phyloP scores from a whole-genome alignment of 2,113 vertebrate genomes.

The Corvus moneduloides region DNA sequence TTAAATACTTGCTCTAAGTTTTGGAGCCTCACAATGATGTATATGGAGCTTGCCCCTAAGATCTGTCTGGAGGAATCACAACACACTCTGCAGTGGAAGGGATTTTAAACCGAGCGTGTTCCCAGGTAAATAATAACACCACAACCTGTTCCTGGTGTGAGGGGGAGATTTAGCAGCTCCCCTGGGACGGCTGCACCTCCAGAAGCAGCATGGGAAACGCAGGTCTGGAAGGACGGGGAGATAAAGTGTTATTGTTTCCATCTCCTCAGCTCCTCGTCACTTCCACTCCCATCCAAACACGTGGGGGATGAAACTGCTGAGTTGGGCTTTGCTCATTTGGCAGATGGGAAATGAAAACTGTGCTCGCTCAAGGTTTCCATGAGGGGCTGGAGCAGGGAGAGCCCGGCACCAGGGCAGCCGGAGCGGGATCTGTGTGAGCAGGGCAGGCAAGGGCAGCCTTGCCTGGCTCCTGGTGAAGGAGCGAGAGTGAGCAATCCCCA shows the following conservation, averaged over 20 bases:
- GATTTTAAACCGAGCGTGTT: rapidly evolving
- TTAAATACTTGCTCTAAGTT: neutral
- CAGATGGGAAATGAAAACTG: neutral
- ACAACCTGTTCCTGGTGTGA: neutral
- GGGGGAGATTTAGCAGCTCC: neutral
- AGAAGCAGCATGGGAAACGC: neutral
- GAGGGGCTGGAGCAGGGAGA: neutral
- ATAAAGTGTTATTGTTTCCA: neutral
- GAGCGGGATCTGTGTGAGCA: neutral
- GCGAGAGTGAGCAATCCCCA: neutral
- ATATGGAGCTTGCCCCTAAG: neutral
- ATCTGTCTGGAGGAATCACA: neutral
- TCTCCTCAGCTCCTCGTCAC: neutral
- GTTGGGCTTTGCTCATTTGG: neutral
- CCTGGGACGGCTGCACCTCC: neutral
- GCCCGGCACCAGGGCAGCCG: rapidly evolving
- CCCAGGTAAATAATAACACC: neutral
- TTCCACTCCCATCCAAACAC: neutral
- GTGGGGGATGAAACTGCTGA: neutral
- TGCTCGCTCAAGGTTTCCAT: rapidly evolving
- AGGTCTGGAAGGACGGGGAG: neutral
- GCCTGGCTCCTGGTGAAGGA: neutral
- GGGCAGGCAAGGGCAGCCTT: neutral
- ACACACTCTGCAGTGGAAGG: neutral
- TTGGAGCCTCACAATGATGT: neutral